A percentile compares a stretch with the other conserved stretches of the same genome.
Conservation (phyloP, 1,140 invertebrate species). For the Zophobas atratus region DNA sequence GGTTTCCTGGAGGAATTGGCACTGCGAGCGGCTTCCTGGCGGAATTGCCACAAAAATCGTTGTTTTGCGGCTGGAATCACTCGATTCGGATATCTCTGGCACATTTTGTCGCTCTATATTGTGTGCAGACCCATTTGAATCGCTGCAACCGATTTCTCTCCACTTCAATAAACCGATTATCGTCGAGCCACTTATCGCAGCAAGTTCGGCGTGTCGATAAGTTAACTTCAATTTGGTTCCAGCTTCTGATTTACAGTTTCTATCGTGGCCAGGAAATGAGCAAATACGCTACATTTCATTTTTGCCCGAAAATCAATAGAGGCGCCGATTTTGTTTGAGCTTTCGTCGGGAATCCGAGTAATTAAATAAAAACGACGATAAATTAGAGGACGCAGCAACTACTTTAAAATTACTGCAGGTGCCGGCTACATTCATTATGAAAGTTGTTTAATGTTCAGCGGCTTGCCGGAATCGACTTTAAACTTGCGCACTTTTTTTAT, state of each 20-base stretch:
- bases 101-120: neutral
- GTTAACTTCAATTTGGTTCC: constrained; percentile 27
- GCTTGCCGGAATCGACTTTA: neutral
- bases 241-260: constrained; percentile 15
- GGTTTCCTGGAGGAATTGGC: no score
- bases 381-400: neutral
- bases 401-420: constrained; percentile 10
- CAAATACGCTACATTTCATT: constrained; percentile 17
- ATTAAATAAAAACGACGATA: neutral
- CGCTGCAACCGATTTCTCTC: constrained; percentile 20
- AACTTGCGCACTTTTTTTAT: constrained; percentile 2
- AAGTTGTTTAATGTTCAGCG: neutral
- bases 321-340: neutral
- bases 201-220: constrained; percentile 24
- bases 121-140: constrained; percentile 22
- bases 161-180: constrained; percentile 37
- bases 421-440: constrained; percentile 8
- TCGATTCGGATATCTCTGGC: no score
- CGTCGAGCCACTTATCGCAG: constrained; percentile 30
- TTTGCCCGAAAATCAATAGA: neutral
- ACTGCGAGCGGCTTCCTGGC: no score
- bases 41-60: neutral
- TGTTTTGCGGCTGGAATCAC: neutral
- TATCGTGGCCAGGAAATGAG: constrained; percentile 23
- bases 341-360: neutral